A percentile compares a stretch with the other conserved stretches of the same genome.
These are phyloP conservation scores for Ophion ventricosus DNA, from an alignment of 2,888 invertebrate genomes.

Conservation along the genomic window DNA sequence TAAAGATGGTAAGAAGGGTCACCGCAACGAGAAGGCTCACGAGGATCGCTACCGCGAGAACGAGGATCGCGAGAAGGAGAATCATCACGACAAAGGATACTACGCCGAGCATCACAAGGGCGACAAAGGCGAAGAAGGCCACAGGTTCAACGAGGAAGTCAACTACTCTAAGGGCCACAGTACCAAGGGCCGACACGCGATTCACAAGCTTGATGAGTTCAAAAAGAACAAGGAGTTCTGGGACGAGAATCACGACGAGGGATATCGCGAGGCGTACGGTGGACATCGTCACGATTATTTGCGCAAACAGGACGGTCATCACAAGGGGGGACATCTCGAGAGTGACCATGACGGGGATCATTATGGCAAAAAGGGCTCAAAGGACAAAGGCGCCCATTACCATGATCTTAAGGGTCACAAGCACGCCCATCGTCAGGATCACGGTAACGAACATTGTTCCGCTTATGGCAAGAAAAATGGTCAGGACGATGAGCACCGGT, in stretches of 20 bases:
- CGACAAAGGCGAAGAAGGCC: slow-evolving; percentile 92
- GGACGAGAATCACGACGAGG: slow-evolving; percentile 88
- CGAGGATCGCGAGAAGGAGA: slow-evolving; percentile 87
- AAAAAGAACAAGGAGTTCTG: slow-evolving; percentile 91
- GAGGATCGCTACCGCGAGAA: slow-evolving; percentile 87
- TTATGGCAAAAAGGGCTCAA: slow-evolving; percentile 89
- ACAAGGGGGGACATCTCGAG: slow-evolving; percentile 86
- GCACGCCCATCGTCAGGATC: slow-evolving; percentile 86
- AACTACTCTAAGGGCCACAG: slow-evolving; percentile 93
- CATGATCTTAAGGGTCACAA: slow-evolving; percentile 87
- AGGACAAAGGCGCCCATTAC: slow-evolving; percentile 87
- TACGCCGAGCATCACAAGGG: slow-evolving; percentile 87
- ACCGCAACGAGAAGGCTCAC: slow-evolving; percentile 88
- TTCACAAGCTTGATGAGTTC: slow-evolving; percentile 88
- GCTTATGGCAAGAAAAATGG: slow-evolving; percentile 86
- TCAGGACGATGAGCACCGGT: slow-evolving; percentile 84
- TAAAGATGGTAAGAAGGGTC: slow-evolving; percentile 90
- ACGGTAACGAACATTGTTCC: slow-evolving; percentile 86
- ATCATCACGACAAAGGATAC: slow-evolving; percentile 87
- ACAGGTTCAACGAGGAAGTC: slow-evolving; percentile 91
- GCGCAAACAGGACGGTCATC: slow-evolving; percentile 87
- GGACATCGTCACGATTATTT: slow-evolving; percentile 88
- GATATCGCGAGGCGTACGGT: slow-evolving; percentile 92
- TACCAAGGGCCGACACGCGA: slow-evolving; percentile 91
- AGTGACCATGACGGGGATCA: slow-evolving; percentile 88